Conservation (phyloP, 2,797 vertebrate genomes). For the Passerculus sandwichensis region DNA sequence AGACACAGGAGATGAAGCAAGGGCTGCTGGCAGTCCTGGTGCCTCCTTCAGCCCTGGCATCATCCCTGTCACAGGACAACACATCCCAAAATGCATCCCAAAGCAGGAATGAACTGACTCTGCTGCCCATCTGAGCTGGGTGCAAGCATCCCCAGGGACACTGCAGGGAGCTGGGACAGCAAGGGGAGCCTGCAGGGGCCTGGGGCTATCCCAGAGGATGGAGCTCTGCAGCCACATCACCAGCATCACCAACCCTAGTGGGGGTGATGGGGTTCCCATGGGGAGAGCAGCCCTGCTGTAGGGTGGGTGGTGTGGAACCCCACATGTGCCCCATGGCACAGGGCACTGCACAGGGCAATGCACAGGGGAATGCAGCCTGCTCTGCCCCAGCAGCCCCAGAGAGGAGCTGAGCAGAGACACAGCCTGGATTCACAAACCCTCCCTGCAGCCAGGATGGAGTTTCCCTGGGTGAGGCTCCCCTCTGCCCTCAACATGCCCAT, state of each 20-base stretch:
- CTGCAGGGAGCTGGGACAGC: background rate
- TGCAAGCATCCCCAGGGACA: too few relatives aligned
- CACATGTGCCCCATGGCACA: rapidly evolving
- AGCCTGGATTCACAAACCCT: background rate
- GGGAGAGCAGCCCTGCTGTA: too few relatives aligned
- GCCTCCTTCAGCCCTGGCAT: background rate
- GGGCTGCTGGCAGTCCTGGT: background rate
- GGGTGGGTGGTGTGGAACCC: background rate
- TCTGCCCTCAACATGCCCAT: background rate
- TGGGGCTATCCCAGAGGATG: background rate
- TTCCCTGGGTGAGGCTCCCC: background rate
- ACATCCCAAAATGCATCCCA: too few relatives aligned
- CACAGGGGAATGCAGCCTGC: rapidly evolving
- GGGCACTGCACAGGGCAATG: rapidly evolving
- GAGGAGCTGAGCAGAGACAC: background rate
- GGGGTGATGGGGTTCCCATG: too few relatives aligned
- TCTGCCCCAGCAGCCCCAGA: rapidly evolving
- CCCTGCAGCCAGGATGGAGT: background rate
- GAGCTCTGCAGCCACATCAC: too few relatives aligned
- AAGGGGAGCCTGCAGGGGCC: background rate
- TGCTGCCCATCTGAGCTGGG: too few relatives aligned
- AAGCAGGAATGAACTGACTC: too few relatives aligned
- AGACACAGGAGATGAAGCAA: background rate
- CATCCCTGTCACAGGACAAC: too few relatives aligned
- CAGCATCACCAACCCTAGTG: background rate